Base-by-base conservation (phyloP, 2,113 vertebrate species). In the Pachycephala philippinensis region DNA sequence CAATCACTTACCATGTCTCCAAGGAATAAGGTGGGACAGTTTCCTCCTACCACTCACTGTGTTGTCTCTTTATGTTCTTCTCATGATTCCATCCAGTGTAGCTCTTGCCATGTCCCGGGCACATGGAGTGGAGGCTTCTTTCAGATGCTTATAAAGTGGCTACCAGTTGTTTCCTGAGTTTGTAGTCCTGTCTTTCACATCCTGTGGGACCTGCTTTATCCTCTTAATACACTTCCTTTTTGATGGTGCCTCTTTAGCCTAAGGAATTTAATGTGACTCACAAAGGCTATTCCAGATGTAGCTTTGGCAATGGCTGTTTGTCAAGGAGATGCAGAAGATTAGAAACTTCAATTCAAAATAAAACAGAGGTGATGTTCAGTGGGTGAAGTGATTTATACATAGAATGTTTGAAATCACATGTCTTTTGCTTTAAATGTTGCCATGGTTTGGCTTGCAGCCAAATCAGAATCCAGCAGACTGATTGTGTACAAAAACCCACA, bases 21-120 rank as follows among this genome's bases (percentile, higher is more conserved):
- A 39, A 89, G 57, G 42, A 68, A 27, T 56, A 64, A 72, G 23
- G 15, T 47, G 59, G 44, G 77, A 30, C 2, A 6, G 9, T 72
- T 89, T 59, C 64, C 30, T 87, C 2, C 10, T 40, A 2, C 9
- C 16, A 3, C 26, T 0, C 16, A 8, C 15, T 31, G 0, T 19
- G 6, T 40, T 74, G 35, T 71, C 14, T 63, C 60, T 76, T 86
- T 27, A 17, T 18, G 13, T 47, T 52, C 30, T 69, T 86, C 35
- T 72, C 18, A 42, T 59, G 22, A 64, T 15, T 64, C 39, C 27
- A 31, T 42, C 44, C 44, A 60, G 26, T 31, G 33, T 39, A 35
- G 68, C 66, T 70, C 37, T 63, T 79, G 65, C 24, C 28, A 22
- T 75, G 83, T 53, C 22, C 31, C 31, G 30, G 66, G n/a, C 17